Evolutionary conservation across 2,888 invertebrate species (phyloP), one percentile per base, ranked within the genome.

Genomic region (Geophilus truncorum): DNA sequence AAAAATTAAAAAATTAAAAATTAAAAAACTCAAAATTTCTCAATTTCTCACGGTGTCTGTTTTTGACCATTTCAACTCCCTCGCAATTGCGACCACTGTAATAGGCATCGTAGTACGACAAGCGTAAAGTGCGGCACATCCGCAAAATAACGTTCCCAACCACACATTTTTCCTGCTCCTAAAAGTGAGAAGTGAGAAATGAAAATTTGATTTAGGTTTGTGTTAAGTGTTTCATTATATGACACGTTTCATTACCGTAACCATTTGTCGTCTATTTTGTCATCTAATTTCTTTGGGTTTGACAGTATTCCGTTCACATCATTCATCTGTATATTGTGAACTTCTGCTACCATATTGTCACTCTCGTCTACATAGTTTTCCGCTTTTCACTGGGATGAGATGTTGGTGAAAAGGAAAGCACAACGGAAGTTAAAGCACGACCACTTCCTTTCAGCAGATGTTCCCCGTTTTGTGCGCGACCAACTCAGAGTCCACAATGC

Each of bases 61-160:
- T 87, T 92, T 92, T 84, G 90, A 90, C 92, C 92, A 92, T 81
- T 89, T 89, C 84, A 90, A 89, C 84, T 92, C 91, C 79, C 90
- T 88, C 57, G 91, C 89, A 79, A 92, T 90, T 0, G 90, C 88
- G 18, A 91, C 91, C 81, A 91, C 89, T 82, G 91, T 88, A 77
- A 92, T 86, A 12, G 92, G 92, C 87, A 92, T 90, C 2, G 91
- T 90, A 6, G 92, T 91, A 82, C 92, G 88, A 7, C 91, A 90
- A 0, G 91, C 90, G 85, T 92, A 92, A 34, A 92, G 85, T 85
- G 91, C 89, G 82, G 91, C 90, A 9, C 92, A 91, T 3, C 92
- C 92, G 78, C 89, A 87, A 81, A 92, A 89, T 77, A 92, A 85
- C 12, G 89, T 89, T 12, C 90, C 84, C 82, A 91, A 90, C 91